Evolutionary conservation across 2,888 invertebrate species (phyloP), one percentile per base, ranked within the genome.

Genomic region (Agriotes lineatus): DNA sequence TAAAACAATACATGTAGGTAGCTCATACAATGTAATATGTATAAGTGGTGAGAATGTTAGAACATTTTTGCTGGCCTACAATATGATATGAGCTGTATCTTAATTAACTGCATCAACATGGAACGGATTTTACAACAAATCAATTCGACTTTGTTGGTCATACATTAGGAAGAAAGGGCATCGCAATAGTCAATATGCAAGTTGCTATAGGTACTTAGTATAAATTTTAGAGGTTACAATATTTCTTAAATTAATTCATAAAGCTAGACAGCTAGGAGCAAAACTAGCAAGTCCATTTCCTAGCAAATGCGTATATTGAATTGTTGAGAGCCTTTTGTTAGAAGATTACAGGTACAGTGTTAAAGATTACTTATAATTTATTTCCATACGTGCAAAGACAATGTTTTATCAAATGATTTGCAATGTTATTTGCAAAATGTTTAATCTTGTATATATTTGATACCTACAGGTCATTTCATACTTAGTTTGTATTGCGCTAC

Each of bases 241-340:
- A 42, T 42, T 42, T 42, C 18, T 42, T 42, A 42, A 42, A 42
- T 33, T 33, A 10, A 14, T 12, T 12, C 3, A 10, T 22, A 22
- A n/a, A 22, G 22, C n/a, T 48, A 48, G 48, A 12, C 20, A 22
- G 12, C 25, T 48, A 48, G 48, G 22, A 2, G 1, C 22, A n/a
- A 6, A 20, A 45, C 4, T 1, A 48, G 48, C 6, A 25, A 48
- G 6, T 48, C 3, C n/a, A 48, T n/a, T 48, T 22, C 25, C n/a
- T 48, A 25, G 20, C 6, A 48, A n/a, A 48, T 48, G 14, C 48
- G 18, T 12, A n/a, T 1, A 5, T 20, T 20, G 7, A 10, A 48
- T 12, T 48, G 22, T 48, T 52, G 52, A 33, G 33, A 10, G 52
- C 52, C 16, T 52, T n/a, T n/a, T 52, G 52, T 14, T 50, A 6